Conservation (phyloP, 1,140 invertebrate species). For the Caenorhabditis elegans region WBcel235 BX284602.5:13821501-13822000, state of each 20-base stretch:
- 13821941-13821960: slow-evolving; percentile 68
- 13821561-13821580: slow-evolving; percentile 68
- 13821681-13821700: too few relatives aligned
- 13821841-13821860: slow-evolving; percentile 68
- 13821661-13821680: too few relatives aligned
- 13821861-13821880: slow-evolving; percentile 67
- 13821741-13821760: too few relatives aligned
- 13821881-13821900: slow-evolving; percentile 67
- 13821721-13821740: too few relatives aligned
- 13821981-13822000: slow-evolving; percentile 72
- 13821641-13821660: too few relatives aligned
- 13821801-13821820: too few relatives aligned
- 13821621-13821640: too few relatives aligned
- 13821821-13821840: slow-evolving; percentile 68
- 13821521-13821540: slow-evolving; percentile 70
- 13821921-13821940: slow-evolving; percentile 64
- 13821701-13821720: too few relatives aligned
- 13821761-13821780: too few relatives aligned
- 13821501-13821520: slow-evolving; percentile 75
- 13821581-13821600: too few relatives aligned
- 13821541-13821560: slow-evolving; percentile 72
- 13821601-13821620: too few relatives aligned
- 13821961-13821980: slow-evolving; percentile 71
- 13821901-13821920: slow-evolving; percentile 63
- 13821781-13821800: too few relatives aligned